Conservation (phyloP, 37 sponge, comb jelly and placozoan genomes). For the Halisarca cf. caerulea region DNA sequence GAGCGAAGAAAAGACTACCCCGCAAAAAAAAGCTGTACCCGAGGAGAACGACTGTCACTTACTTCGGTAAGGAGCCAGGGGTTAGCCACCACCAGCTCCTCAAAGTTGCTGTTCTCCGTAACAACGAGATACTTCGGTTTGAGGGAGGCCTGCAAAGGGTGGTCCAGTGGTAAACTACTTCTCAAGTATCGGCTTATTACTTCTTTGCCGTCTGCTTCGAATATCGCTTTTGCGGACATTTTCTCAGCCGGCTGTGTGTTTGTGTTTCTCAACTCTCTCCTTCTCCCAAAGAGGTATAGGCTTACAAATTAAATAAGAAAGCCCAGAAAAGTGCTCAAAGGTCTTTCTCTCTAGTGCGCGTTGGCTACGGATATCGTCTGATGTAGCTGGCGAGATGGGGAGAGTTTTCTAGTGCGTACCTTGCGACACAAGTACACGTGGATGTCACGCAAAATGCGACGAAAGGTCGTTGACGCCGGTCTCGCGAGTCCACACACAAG, state of each 20-base stretch:
- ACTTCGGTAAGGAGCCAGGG: conserved; percentile 74
- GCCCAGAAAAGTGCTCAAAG: too few species aligned
- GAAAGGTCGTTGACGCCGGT: too few species aligned
- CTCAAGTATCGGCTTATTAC: conserved; percentile 56
- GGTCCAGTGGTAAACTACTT: background rate
- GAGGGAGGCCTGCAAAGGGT: background rate
- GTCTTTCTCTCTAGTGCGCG: background rate
- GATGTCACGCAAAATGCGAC: too few species aligned
- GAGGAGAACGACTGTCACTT: too few species aligned
- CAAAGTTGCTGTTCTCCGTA: conserved; percentile 32
- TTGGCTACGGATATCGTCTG: too few species aligned
- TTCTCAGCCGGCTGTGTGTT: background rate
- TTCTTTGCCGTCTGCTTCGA: conserved; percentile 83
- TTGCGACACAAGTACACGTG: too few species aligned
- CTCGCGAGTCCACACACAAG: too few species aligned
- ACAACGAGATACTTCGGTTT: conserved; percentile 34
- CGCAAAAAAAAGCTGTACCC: too few species aligned
- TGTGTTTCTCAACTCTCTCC: background rate
- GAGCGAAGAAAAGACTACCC: background rate
- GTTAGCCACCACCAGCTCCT: conserved; percentile 18
- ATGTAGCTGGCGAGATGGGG: too few species aligned
- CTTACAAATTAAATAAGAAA: too few species aligned
- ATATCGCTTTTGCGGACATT: conserved; percentile 85
- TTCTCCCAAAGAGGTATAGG: too few species aligned
- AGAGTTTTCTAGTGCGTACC: too few species aligned